These are phyloP conservation scores for Periplaneta americana DNA, from an alignment of 1,140 invertebrate species.

Conservation along the genomic window DNA sequence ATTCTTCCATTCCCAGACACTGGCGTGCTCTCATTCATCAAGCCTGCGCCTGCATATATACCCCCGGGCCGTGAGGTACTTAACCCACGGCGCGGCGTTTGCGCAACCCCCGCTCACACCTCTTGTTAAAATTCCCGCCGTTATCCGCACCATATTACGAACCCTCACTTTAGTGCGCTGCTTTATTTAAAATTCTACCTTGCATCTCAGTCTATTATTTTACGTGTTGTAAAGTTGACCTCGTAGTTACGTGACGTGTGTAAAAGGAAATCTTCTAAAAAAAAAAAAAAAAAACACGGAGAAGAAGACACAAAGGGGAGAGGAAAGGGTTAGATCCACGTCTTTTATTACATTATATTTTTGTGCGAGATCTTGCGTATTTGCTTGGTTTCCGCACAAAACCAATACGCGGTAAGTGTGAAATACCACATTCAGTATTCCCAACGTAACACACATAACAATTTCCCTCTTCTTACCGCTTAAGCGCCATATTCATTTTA, in stretches of 20 bases:
- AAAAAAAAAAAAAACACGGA: too few relatives aligned
- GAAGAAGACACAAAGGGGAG: too few relatives aligned
- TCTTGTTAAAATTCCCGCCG: constrained; percentile 9
- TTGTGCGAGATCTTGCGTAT: too few relatives aligned
- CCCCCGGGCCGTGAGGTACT: neutral
- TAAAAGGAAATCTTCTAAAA: neutral
- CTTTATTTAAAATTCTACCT: constrained; percentile 9
- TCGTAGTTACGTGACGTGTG: neutral
- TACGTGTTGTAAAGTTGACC: neutral
- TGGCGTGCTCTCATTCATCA: constrained; percentile 4
- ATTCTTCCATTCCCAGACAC: constrained; percentile 10
- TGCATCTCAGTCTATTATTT: constrained; percentile 1
- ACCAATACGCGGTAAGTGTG: too few relatives aligned
- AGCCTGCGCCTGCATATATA: neutral
- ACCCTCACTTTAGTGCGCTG: neutral
- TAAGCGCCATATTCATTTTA: too few relatives aligned
- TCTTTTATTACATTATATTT: too few relatives aligned
- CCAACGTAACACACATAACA: too few relatives aligned
- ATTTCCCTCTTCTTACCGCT: too few relatives aligned
- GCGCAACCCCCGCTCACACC: neutral
- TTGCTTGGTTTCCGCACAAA: too few relatives aligned
- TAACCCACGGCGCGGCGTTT: neutral
- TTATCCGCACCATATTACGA: constrained; percentile 7
- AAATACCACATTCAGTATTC: too few relatives aligned
- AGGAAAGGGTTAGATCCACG: too few relatives aligned